Base-by-base conservation (phyloP, 2,113 vertebrate species). In the Gila orcuttii region DNA sequence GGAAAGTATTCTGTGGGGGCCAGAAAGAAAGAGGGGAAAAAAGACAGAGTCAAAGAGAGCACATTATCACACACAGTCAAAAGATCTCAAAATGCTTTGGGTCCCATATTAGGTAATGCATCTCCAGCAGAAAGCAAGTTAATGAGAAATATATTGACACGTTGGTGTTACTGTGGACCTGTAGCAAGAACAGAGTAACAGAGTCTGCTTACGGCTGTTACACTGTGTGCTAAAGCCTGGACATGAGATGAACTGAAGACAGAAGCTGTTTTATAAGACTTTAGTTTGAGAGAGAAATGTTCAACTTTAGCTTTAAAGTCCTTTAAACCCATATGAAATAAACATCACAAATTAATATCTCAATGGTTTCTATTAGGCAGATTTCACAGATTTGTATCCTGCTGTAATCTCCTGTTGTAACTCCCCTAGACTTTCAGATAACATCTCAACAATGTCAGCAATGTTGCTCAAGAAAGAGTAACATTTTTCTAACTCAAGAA, bases 61-160 rank as follows among this genome's bases (percentile, higher is more conserved):
- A 95, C 95, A 97, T 97, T 98, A 99, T 99, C 98, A 96, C 96
- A 96, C 91, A 93, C 91, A 95, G 97, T 98, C 88, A 91, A 98
- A 99, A 99, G 98, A 98, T 98, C 96, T 94, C 94, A 96, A 96
- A 98, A 96, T 96, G 96, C 96, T 95, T 93, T 91, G 91, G 93
- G 92, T 91, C 92, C 97, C 97, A 96, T 99, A 97, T 99, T 97
- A 96, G 97, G 97, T 92, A 96, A 97, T 94, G 96, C 94, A 95
- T 96, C 94, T 93, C 93, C 87, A 86, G 90, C 93, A 93, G 94
- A 94, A 96, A 95, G 95, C 94, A 88, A 94, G 94, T 89, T 94
- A 95, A 97, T 93, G 93, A 92, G 93, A 89, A 91, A 94, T 95
- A 95, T 96, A 97, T 97, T 95, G 96, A 97, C 95, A 95, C 90